Evolutionary conservation across 2,797 vertebrate species (phyloP), one percentile per base, ranked within the genome.

Genomic region (Hoplostethus atlanticus): DNA sequence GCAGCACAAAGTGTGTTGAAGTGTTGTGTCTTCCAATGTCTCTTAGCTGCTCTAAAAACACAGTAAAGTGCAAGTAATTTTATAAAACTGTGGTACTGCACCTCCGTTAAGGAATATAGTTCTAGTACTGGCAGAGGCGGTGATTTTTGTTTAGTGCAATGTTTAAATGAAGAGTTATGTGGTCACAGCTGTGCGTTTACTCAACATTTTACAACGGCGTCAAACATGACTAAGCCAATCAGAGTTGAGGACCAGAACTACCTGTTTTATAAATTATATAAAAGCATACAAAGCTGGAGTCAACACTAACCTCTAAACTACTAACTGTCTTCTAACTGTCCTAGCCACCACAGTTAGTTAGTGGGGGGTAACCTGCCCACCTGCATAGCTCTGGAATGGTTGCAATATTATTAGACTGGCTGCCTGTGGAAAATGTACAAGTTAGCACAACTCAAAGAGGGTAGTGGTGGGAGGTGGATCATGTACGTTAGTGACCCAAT

Each of bases 1-100:
- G 21, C 93, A 95, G 74, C 90, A 93, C 88, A 92, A 96, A 97
- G 97, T 98, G 84, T 34, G 74, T 70, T 13, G 0, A 51, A n/a
- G 11, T 6, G 56, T 54, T 13, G 3, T 42, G 3, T 42, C 13
- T 63, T 44, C 4, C 1, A 44, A 3, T 5, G 6, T 7, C 5
- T 57, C 2, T 47, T 69, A 7, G n/a, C 5, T 50, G 5, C 2
- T 17, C 16, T 0, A 44, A 10, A 48, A 31, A 25, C 2, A 36
- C 10, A 42, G 8, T 31, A n/a, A 48, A 50, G 16, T 4, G 2
- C 2, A 17, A 5, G 4, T 2, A 7, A 28, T 38, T 71, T 64
- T 47, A 8, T 44, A n/a, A 4, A 61, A 44, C 52, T 48, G 1
- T 48, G 8, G 17, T 17, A 8, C 4, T 10, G 12, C 10, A 12